Base-by-base conservation (phyloP, 2,797 vertebrate species). In the Distichodus sexfasciatus region DNA sequence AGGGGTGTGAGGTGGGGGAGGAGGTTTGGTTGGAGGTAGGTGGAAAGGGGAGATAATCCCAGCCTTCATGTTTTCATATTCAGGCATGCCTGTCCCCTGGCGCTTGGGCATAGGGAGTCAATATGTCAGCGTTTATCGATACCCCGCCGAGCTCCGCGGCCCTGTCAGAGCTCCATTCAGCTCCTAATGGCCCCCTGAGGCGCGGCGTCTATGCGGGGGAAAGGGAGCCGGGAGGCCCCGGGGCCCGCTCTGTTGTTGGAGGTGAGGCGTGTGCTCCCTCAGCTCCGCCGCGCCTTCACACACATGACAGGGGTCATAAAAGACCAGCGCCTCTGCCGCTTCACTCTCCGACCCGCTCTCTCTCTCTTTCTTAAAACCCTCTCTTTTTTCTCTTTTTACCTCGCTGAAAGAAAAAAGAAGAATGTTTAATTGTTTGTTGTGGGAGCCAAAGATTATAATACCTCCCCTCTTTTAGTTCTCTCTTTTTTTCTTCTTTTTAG, bases 61-160 rank as follows among this genome's bases (percentile, higher is more conserved):
- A 75, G 83, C 80, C 86, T 83, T 88, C 86, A 88, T 85, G 85
- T 87, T 92, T 93, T 93, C 93, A 91, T 91, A 93, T 92, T 91
- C 89, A 87, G 82, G 73, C 75, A 77, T 68, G 71, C 84, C 85
- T 87, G 88, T 89, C 92, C 88, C 78, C 79, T 76, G 81, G 90
- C 77, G 83, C 87, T 82, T 88, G 87, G 87, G 89, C 90, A 87
- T 89, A 87, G 90, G 90, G 92, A 91, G 93, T 91, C 91, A 94
- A 93, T 91, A 88, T 93, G 93, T 94, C 90, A 91, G 91, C 87
- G 73, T 93, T 94, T 93, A 94, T 94, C 92, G 94, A 94, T 94
- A 92, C 91, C 94, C 88, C 87, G 88, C 88, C 57, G 91, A 87
- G 89, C 89, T 83, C 88, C 85, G 76, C 90, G 76, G 92, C 90